Base-by-base conservation (phyloP, 2,113 vertebrate genomes). In the Serinus canaria region DNA sequence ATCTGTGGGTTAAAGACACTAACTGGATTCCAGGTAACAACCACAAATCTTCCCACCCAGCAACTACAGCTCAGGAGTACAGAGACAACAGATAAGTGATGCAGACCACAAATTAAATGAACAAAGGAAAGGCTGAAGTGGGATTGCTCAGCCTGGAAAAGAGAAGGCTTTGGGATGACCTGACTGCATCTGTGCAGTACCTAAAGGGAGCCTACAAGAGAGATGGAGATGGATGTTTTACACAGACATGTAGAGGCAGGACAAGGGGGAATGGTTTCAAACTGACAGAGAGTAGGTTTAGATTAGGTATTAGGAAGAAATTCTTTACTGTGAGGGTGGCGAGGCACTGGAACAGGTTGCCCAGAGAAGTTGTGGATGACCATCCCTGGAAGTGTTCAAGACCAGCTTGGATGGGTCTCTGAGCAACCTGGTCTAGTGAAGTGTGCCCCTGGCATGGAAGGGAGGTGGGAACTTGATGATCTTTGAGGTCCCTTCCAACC, bases 161-260 rank as follows among this genome's bases (percentile, higher is more conserved):
- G 22, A 46, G 53, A 33, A 52, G 27, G 55, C 13, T 87, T 78
- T 44, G 19, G 33, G 63, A 60, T 46, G 27, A 78, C 46, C 18
- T 39, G 33, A 78, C 39, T 39, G 33, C 0, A 0, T 23, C 39
- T 58, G 20, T 44, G 33, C 46, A 39, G 17, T 50, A 33, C 31
- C 22, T 59, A 37, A 59, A 46, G 10, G 37, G 12, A 69, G 53
- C 6, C 27, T 52, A 13, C 46, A 60, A 37, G 46, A 77, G 55
- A 55, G 23, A 60, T 37, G 22, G 22, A 52, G 20, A 50, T 3
- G 18, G 22, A 44, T 3, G 4, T 60, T 77, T 69, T 33, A 60
- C 33, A 37, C 15, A 19, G 46, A 44, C 27, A 60, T 19, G 22
- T 5, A 37, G 31, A 18, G 62, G 21, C 46, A 52, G 37, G 14